Evolutionary conservation across 1,140 invertebrate species (phyloP).

Genomic region (Drosophila biarmipes): DNA sequence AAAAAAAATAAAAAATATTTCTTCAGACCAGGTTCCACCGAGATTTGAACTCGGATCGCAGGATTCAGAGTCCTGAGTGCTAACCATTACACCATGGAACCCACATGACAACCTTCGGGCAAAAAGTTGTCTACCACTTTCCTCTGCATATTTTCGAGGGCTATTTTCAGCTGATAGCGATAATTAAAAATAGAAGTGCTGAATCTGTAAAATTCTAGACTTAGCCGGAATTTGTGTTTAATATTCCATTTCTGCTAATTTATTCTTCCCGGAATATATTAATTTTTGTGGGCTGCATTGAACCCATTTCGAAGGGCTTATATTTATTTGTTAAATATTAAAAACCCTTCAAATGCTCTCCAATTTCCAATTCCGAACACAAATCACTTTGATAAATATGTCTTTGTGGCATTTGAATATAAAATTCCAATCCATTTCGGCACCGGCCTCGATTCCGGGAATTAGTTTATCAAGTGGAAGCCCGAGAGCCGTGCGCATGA

Average conservation of each 20-base stretch:
- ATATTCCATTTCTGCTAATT: background rate
- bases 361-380: constrained; percentile 17
- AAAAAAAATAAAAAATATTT: background rate
- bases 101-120: background rate
- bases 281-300: background rate
- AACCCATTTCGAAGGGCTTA: background rate
- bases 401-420: constrained; percentile 25
- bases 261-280: constrained; percentile 7
- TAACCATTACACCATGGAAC: constrained; percentile 95
- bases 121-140: background rate
- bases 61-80: constrained; percentile 95
- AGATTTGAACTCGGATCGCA: constrained; percentile 90
- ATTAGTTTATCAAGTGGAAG: constrained; percentile 28
- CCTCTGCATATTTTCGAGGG: too few species aligned
- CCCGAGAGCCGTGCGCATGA: constrained; percentile 1
- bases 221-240: background rate
- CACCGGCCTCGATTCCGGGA: constrained; percentile 21
- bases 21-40: constrained; percentile 20
- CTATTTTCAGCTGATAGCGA: constrained; percentile 10
- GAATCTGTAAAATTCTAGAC: background rate
- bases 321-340: background rate
- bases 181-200: constrained; percentile 9
- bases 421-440: constrained; percentile 10
- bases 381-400: constrained; percentile 39
- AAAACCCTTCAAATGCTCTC: background rate